Evolutionary conservation across 2,797 vertebrate species (phyloP), one percentile per base, ranked within the genome.

Genomic region (Emys orbicularis): DNA sequence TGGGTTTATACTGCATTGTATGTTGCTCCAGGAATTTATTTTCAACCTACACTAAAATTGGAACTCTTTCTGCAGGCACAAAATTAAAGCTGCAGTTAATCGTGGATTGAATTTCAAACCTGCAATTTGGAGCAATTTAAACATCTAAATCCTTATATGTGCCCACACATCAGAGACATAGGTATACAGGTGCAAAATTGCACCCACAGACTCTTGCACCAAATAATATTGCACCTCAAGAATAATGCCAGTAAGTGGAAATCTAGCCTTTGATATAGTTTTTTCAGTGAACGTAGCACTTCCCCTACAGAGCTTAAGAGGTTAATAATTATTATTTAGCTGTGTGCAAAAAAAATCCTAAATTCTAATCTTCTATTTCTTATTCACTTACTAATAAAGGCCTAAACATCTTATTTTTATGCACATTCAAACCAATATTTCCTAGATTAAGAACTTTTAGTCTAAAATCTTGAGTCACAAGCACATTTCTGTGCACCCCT

Each of bases 31-130:
- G 89, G 79, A 1, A 27, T 54, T 80, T 27, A 52, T 84, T 91
- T 94, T 88, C 52, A 56, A 16, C 85, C 85, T 68, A 81, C 52
- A 13, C 65, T 88, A 76, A 88, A 81, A 91, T 88, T 94, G 3
- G 1, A 50, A 83, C 41, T 79, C 19, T 8, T 2, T 83, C 93
- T 86, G 44, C 59, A 90, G 37, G 72, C 81, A n/a, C 29, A 93
- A 65, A 90, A 92, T 90, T 94, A 89, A 93, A 90, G 16, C 59
- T 53, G 12, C 9, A 88, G 83, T 97, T 94, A 94, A 92, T 74
- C 12, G 27, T 68, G 80, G 88, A 91, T 92, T 94, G 89, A 86
- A 91, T 87, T 41, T 77, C 87, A 93, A 12, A 94, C 25, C 88
- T 88, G 49, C 61, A 92, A 12, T 93, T 93, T 90, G 2, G 47